These are phyloP conservation scores for Aricia agestis DNA, from an alignment of 1,140 invertebrate species.

Conservation along the genomic window DNA sequence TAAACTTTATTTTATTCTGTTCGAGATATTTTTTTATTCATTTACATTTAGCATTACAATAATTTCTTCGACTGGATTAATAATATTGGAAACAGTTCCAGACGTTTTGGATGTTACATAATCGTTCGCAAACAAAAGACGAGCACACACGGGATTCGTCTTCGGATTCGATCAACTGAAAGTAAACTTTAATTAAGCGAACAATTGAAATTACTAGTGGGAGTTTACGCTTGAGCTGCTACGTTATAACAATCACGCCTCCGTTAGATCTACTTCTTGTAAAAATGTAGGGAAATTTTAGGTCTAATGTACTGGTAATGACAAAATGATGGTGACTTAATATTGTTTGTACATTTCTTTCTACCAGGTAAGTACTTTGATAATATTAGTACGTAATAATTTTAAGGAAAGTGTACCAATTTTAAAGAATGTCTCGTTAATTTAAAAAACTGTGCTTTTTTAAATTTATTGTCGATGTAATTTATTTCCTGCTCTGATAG, in stretches of 20 bases:
- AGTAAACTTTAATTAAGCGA: constrained; percentile 11
- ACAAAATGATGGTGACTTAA: neutral
- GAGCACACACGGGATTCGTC: neutral
- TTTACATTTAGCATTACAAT: neutral
- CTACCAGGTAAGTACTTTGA: neutral
- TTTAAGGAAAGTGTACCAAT: too few species aligned
- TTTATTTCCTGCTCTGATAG: too few species aligned
- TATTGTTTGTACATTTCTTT: neutral
- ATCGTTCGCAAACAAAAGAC: neutral
- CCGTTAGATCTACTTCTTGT: neutral
- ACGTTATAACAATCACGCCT: neutral
- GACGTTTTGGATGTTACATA: neutral
- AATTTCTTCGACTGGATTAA: too few species aligned
- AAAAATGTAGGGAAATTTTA: neutral
- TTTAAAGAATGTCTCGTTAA: too few species aligned
- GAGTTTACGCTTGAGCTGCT: neutral
- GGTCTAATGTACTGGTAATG: neutral
- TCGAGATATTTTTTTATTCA: too few species aligned
- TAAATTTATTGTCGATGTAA: too few species aligned
- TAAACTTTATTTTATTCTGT: too few species aligned
- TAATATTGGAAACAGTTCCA: neutral
- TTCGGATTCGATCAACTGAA: neutral
- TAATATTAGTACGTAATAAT: too few species aligned
- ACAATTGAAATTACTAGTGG: constrained; percentile 4
- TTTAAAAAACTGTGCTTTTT: too few species aligned